Base-by-base conservation (phyloP, 2,797 vertebrate species). In the Heterohyrax brucei region DNA sequence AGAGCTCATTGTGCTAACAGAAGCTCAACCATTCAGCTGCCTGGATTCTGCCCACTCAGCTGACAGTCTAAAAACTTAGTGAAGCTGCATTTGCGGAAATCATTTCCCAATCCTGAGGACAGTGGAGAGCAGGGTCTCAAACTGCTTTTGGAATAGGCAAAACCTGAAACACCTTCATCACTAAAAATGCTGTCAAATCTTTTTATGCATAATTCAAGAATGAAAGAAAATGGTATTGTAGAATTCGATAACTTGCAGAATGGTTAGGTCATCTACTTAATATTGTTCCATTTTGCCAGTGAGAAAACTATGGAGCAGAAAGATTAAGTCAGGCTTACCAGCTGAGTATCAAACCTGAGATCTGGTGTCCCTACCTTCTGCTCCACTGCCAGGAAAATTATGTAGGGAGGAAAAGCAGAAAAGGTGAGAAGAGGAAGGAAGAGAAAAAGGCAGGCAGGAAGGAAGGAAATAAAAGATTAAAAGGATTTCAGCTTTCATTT, bases 231-330 rank as follows among this genome's bases (percentile, higher is more conserved):
- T 9, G 2, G 53, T 73, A 46, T 61, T 44, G 0, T 30, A 85
- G 84, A 90, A 46, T 88, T 84, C 79, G 46, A 44, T 33, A 48
- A 78, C 10, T 70, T 79, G 9, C 48, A 93, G 46, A 33, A 7
- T 2, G 89, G 8, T 70, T 76, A 18, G 46, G 28, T 39, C 16
- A 19, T 7, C 53, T 93, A 46, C 24, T 79, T 66, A 93, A 89
- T 79, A 44, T 87, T 61, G 7, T 73, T 70, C 88, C 79, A 87
- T 75, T 88, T 91, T 70, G 81, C 86, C 64, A 68, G 19, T 33
- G 33, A 85, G 22, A 97, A 96, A 80, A 44, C 77, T 89, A 59
- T 53, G 56, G 44, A 88, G 26, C 19, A 76, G 68, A 87, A 82
- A 28, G 33, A 75, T 30, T 61, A 72, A 76, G 19, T 70, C 70